Evolutionary conservation across 2,888 invertebrate species (phyloP).

Genomic region (Hylaea fasciaria): DNA sequence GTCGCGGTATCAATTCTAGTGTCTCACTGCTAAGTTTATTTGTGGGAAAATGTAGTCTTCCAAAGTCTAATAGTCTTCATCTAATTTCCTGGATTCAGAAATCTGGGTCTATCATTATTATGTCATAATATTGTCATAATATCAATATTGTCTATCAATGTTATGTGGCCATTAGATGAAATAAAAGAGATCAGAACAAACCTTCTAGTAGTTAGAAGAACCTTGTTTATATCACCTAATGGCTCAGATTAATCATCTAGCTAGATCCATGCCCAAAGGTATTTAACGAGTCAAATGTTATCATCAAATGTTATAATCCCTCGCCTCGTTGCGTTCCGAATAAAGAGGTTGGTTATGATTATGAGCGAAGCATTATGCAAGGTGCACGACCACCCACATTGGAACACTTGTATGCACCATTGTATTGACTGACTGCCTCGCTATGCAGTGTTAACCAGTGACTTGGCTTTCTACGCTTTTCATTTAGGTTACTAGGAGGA

Average conservation of each 20-base stretch:
- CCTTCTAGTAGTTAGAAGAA: not conserved
- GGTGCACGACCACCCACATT: constrained; percentile 70
- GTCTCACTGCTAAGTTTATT: no score
- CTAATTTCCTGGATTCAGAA: no score
- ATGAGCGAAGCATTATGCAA: constrained; percentile 65
- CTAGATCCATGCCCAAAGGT: no score
- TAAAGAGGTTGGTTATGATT: constrained; percentile 51
- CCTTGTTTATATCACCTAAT: constrained; percentile 16
- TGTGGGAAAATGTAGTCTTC: no score
- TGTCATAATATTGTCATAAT: no score
- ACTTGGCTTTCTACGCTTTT: constrained; percentile 10
- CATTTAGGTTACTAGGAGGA: no score
- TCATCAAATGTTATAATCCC: constrained; percentile 48
- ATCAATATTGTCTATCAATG: not conserved
- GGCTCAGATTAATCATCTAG: no score
- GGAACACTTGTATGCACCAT: constrained; percentile 52
- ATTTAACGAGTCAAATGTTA: constrained; percentile 30
- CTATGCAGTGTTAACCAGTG: constrained; percentile 33
- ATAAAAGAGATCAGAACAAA: not conserved
- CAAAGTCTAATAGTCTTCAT: no score
- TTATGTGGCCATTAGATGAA: no score
- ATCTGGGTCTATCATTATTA: no score
- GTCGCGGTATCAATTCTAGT: no score
- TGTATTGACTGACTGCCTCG: constrained; percentile 54
- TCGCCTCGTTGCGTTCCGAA: constrained; percentile 46